Conservation (phyloP, 2,797 vertebrate genomes). For the Chaetophractus vellerosus region DNA sequence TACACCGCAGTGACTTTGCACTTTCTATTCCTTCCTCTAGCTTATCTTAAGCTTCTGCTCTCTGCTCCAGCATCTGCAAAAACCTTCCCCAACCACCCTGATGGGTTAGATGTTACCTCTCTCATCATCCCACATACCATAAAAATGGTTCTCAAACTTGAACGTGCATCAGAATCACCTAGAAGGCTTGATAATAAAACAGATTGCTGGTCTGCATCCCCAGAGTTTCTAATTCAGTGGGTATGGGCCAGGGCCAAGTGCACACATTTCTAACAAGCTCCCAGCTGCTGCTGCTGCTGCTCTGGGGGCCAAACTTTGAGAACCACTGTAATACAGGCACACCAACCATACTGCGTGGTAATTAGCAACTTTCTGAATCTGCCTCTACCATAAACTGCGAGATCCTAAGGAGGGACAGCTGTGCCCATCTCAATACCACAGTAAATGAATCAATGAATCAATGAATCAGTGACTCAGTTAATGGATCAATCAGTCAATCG, state of each 20-base stretch:
- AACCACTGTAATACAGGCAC: neutral
- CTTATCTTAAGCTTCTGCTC: neutral
- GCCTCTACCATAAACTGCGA: neutral
- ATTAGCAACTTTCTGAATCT: neutral
- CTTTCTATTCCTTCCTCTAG: neutral
- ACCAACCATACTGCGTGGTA: neutral
- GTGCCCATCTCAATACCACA: neutral
- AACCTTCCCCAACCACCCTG: neutral
- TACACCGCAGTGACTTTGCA: rapidly evolving
- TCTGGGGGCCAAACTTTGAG: neutral
- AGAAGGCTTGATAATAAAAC: neutral
- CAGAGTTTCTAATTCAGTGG: neutral
- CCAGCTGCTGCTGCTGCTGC: neutral
- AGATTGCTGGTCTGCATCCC: too few relatives aligned
- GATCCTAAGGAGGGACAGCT: neutral
- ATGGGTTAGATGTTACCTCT: neutral
- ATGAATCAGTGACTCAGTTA: too few relatives aligned
- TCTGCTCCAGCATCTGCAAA: neutral
- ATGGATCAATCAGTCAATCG: too few relatives aligned
- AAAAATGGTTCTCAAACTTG: neutral
- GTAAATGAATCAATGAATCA: neutral
- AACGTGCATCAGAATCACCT: too few relatives aligned
- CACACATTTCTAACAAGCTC: neutral
- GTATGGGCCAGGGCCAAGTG: neutral
- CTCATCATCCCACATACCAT: neutral